These are phyloP conservation scores for Apodemia zela DNA, from an alignment of 2,888 invertebrate genomes.

Conservation along the genomic window DNA sequence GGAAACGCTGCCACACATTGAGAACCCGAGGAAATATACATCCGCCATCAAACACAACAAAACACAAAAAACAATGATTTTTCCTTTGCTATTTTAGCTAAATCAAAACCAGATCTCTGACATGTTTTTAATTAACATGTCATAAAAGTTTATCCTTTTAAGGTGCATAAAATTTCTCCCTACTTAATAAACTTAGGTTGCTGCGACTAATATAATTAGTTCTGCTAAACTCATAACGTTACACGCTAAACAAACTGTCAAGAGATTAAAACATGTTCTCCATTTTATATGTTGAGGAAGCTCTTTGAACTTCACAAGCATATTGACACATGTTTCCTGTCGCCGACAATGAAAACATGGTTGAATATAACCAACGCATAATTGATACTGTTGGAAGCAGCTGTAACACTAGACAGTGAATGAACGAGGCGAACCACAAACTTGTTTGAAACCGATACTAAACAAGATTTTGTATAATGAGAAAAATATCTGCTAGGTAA, in stretches of 20 bases:
- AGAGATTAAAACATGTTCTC: neutral
- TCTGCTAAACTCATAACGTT: no score
- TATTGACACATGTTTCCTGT: slow-evolving; percentile 38
- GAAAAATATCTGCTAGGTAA: neutral
- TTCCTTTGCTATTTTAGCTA: neutral
- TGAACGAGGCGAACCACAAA: slow-evolving; percentile 26
- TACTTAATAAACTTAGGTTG: no score
- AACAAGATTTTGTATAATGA: slow-evolving; percentile 21
- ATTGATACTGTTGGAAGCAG: slow-evolving; percentile 24
- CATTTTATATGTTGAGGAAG: neutral
- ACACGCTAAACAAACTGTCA: no score
- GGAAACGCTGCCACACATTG: no score
- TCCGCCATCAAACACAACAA: no score
- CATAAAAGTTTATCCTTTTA: no score
- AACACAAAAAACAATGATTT: no score
- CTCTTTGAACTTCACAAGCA: slow-evolving; percentile 28
- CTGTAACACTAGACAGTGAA: slow-evolving; percentile 21
- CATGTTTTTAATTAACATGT: neutral
- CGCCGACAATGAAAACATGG: slow-evolving; percentile 34
- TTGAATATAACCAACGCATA: slow-evolving; percentile 31
- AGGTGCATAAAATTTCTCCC: no score
- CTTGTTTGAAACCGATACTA: slow-evolving; percentile 12
- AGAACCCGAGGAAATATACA: no score
- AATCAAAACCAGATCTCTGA: neutral
- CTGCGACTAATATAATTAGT: no score